Evolutionary conservation across 37 sponge, comb jelly and placozoan genomes (phyloP).

Genomic region (Haliclona indistincta): DNA sequence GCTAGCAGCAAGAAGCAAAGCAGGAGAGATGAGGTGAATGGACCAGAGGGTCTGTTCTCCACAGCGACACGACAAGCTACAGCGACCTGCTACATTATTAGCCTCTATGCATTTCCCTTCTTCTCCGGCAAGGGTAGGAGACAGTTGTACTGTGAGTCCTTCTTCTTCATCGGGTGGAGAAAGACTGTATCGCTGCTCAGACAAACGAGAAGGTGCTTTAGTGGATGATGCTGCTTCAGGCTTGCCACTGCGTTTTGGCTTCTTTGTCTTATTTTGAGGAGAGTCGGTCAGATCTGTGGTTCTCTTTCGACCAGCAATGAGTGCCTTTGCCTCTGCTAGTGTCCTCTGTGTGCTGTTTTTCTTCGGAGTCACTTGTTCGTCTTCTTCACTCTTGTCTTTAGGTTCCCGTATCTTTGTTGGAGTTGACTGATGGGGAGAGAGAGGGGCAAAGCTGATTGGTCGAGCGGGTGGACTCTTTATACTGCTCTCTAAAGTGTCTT

Average conservation of each 20-base stretch:
- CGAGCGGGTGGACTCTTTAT: slow-evolving; percentile 15
- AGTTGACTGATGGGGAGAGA: slow-evolving; percentile 15
- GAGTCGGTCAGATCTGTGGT: too few relatives aligned
- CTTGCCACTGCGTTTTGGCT: too few relatives aligned
- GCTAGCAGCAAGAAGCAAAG: slow-evolving; percentile 40
- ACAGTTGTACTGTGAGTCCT: too few relatives aligned
- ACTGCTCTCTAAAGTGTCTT: background rate
- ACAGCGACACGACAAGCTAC: slow-evolving; percentile 22
- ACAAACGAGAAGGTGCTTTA: too few relatives aligned
- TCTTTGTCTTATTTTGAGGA: too few relatives aligned
- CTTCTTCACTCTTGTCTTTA: background rate
- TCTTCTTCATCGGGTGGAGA: too few relatives aligned
- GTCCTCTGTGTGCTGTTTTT: slow-evolving; percentile 6
- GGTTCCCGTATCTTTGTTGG: background rate
- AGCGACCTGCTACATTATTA: background rate
- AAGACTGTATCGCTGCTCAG: too few relatives aligned
- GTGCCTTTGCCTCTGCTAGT: background rate
- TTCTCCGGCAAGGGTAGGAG: too few relatives aligned
- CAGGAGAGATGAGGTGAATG: slow-evolving; percentile 11
- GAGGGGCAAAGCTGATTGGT: slow-evolving; percentile 51
- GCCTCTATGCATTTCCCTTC: too few relatives aligned
- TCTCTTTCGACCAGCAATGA: slow-evolving; percentile 18
- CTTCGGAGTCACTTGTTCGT: background rate
- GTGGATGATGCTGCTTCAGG: too few relatives aligned
- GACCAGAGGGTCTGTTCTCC: slow-evolving; percentile 39